Base-by-base conservation (phyloP, 2,113 vertebrate species). In the Rhagologus leucostigma region DNA sequence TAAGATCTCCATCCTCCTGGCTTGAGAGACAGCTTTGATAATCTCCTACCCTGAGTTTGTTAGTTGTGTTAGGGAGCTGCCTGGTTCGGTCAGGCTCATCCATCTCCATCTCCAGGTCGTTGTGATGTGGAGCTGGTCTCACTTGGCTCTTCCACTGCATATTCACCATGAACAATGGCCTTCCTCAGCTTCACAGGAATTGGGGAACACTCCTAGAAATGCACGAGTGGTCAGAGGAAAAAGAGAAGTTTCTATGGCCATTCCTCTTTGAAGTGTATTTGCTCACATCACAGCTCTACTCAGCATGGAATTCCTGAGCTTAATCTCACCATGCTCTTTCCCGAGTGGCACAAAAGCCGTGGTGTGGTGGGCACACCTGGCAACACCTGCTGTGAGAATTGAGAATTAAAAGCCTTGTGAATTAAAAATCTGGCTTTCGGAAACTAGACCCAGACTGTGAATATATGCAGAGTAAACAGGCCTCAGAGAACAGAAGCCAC, bases 331-430 rank as follows among this genome's bases (percentile, higher is more conserved):
- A 1, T 22, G 9, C 11, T 59, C 16, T 39, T 76, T 79, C 35
- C 33, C 0, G 1, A 16, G 67, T 1, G 5, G 13, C 15, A 22
- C 1, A 14, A 65, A 74, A 69, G 29, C 46, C 0, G 0, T n/a
- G 11, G 7, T 29, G 29, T 7, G 1, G 1, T 57, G 73, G 47
- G 42, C 24, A 23, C 27, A 26, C 76, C 57, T 67, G 41, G 23
- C 60, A 64, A 64, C 20, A 82, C 19, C 35, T 76, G 57, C 44
- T 73, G 49, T 39, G 52, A 78, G 73, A 39, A 52, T 3, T 32
- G 47, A 57, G 57, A 84, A 64, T 64, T 33, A 10, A 59, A 65
- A 84, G 33, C 19, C 41, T 19, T 41, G 24, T 32, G n/a, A 68
- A 55, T 55, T 76, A 47, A 62, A n/a, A 67, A n/a, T 14, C 42